Base-by-base conservation (phyloP, 2,888 invertebrate species). In the Noctua comes region DNA sequence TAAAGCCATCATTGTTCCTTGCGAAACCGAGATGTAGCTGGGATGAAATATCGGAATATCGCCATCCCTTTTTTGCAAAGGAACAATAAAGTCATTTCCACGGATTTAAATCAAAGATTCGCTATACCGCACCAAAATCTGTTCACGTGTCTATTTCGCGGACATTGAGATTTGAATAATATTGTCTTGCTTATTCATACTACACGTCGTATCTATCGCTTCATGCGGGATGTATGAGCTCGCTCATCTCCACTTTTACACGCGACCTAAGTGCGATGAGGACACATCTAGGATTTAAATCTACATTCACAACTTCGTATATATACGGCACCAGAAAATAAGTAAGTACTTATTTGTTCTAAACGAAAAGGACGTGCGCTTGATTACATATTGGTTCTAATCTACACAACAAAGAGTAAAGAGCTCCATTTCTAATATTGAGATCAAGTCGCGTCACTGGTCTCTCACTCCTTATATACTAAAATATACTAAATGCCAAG, bases 371-470 rank as follows among this genome's bases (percentile, higher is more conserved):
- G n/a, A n/a, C 6, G n/a, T 43, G n/a, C 6, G 59, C 46, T 48
- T 62, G 16, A n/a, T 4, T 40, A 27, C 4, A 40, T 48, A 79
- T 27, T 62, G 27, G n/a, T 71, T 62, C 11, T 8, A n/a, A 40
- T 79, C 13, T 31, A 21, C 8, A 43, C 31, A 71, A 51, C 10
- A 54, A 46, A 69, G 46, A 70, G 7, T 21, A 51, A 24, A 72
- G n/a, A n/a, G 18, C 40, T 62, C 8, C 24, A 36, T 62, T 71
- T 71, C 31, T 71, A 54, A 80, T 80, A 40, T 10, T 73, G 59
- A 77, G 80, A 77, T 77, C 80, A 64, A 46, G 13, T 46, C n/a
- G 36, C n/a, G 51, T 27, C 62, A 62, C 13, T 43, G 31, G 4
- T 73, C 31, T 71, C 48, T 62, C 11, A 59, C 18, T 51, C 21